These are phyloP conservation scores for Caenorhabditis sp. DNA, from an alignment of 2,888 invertebrate species.

Conservation along the genomic window DNA sequence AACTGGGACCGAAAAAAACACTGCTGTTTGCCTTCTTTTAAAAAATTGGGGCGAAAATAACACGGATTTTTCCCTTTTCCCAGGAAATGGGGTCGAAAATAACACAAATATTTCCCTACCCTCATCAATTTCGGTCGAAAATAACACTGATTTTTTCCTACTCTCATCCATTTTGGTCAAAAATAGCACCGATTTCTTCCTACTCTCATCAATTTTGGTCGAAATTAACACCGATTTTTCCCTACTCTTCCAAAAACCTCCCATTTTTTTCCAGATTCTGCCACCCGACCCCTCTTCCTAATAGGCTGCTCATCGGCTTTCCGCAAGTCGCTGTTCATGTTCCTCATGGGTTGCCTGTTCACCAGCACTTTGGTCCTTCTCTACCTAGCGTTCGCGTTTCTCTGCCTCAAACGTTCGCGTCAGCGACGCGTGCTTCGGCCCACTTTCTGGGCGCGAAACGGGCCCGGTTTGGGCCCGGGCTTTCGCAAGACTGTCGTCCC, in stretches of 20 bases:
- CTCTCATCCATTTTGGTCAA: too few species aligned
- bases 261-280: slow-evolving; percentile 10
- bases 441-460: slow-evolving; percentile 53
- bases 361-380: slow-evolving; percentile 51
- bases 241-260: background rate
- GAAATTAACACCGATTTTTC: too few species aligned
- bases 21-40: too few species aligned
- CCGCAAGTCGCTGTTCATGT: slow-evolving; percentile 62
- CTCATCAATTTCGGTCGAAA: background rate
- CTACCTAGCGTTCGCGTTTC: slow-evolving; percentile 42
- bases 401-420: slow-evolving; percentile 38
- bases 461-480: slow-evolving; percentile 59
- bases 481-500: slow-evolving; percentile 63
- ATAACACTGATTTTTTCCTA: background rate
- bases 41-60: too few species aligned
- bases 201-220: too few species aligned
- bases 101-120: background rate
- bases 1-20: too few species aligned
- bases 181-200: too few species aligned
- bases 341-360: slow-evolving; percentile 63
- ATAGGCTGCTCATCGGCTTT: slow-evolving; percentile 38
- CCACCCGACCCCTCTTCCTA: slow-evolving; percentile 15
- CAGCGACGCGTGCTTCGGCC: slow-evolving; percentile 46
- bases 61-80: background rate
- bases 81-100: background rate